Evolutionary conservation across 2,888 invertebrate genomes (phyloP).

Genomic region (Sylvicola cinctus): DNA sequence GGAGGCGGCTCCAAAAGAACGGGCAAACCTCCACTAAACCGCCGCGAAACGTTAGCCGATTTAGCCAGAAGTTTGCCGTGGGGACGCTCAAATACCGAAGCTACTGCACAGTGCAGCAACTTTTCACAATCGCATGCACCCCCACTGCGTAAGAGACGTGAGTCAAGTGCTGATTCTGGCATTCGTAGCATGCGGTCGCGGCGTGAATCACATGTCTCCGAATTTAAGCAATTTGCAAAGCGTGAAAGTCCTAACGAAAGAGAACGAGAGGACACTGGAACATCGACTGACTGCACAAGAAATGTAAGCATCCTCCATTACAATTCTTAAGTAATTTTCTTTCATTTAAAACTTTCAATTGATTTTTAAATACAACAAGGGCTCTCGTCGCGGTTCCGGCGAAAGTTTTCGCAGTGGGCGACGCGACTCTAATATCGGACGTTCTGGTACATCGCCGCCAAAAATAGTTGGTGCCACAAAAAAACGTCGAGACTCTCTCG

Average conservation of each 20-base stretch:
- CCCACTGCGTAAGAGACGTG: constrained; percentile 48
- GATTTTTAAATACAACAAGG: constrained; percentile 10
- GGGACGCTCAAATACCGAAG: constrained; percentile 43
- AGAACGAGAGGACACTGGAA: constrained; percentile 17
- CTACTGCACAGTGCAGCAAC: constrained; percentile 15
- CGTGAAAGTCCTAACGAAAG: constrained; percentile 33
- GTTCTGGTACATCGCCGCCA: constrained; percentile 31
- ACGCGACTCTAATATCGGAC: constrained; percentile 38
- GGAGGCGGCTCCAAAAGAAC: constrained; percentile 35
- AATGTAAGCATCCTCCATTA: constrained; percentile 8
- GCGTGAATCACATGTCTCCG: constrained; percentile 51
- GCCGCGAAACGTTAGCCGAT: constrained; percentile 74
- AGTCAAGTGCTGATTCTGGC: constrained; percentile 73
- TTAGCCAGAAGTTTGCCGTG: constrained; percentile 68
- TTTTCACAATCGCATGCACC: constrained; percentile 27
- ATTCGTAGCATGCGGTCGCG: constrained; percentile 56
- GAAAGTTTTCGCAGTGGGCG: constrained; percentile 47
- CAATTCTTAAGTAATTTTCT: neutral
- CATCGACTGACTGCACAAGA: constrained; percentile 10
- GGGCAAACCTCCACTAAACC: constrained; percentile 45
- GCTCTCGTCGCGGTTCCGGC: constrained; percentile 37
- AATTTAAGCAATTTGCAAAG: constrained; percentile 36
- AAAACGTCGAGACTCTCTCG: constrained; percentile 35
- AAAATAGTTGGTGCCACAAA: constrained; percentile 40
- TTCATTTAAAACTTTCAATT: neutral